Conservation (phyloP, 2,113 vertebrate species). For the Microtus montanus region DNA sequence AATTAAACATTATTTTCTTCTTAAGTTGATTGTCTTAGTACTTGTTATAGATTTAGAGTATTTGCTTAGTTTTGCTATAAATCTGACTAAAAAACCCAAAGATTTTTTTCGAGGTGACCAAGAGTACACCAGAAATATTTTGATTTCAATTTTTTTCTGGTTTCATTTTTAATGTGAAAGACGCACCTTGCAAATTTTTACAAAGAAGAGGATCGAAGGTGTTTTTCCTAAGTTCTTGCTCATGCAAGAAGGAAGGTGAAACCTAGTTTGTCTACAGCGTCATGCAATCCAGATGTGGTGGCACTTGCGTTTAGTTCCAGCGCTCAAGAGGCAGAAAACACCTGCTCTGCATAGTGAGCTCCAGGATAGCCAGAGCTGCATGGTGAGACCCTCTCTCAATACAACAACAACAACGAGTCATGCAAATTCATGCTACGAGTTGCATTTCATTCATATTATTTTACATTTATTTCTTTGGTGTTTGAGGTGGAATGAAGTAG, state of each 20-base stretch:
- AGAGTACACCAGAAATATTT: slow-evolving; percentile 1
- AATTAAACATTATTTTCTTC: not conserved
- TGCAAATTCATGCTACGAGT: not conserved
- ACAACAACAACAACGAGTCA: not conserved
- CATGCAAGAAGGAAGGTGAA: not conserved
- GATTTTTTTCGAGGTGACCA: slow-evolving; percentile 16
- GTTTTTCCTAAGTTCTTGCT: not conserved
- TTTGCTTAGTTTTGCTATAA: not conserved
- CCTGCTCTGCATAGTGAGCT: not conserved
- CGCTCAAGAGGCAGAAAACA: not conserved
- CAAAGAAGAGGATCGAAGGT: not conserved
- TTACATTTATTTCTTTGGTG: not conserved
- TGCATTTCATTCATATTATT: not conserved
- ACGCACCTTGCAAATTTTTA: not conserved
- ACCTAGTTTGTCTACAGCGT: not conserved
- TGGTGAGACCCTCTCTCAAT: not conserved
- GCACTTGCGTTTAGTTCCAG: not conserved
- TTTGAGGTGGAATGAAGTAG: not conserved
- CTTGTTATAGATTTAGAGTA: not conserved
- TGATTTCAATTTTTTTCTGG: not conserved
- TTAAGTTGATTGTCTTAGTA: not conserved
- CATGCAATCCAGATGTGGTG: not conserved
- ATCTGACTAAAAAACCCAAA: not conserved
- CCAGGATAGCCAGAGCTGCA: not conserved
- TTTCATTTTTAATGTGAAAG: slow-evolving; percentile 47